A percentile compares a stretch with the other conserved stretches of the same genome.
These are phyloP conservation scores for Phasianus colchicus DNA, from an alignment of 2,113 vertebrate genomes.

Conservation along the genomic window DNA sequence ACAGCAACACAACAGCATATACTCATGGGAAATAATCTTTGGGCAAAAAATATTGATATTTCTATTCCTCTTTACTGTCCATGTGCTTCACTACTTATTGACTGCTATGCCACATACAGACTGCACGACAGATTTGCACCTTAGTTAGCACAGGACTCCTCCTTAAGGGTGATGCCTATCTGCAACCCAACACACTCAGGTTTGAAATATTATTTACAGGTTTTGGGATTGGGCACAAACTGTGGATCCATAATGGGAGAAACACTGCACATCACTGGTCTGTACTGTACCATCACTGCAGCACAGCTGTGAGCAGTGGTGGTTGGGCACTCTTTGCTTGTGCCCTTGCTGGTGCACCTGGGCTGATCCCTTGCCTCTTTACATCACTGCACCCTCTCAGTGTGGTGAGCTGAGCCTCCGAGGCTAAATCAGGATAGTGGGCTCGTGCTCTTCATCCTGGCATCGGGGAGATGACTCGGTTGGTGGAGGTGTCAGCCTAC, in stretches of 20 bases:
- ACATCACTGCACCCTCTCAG: not conserved
- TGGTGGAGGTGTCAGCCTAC: conserved; percentile 73
- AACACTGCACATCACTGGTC: not conserved
- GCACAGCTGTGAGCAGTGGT: conserved; percentile 9
- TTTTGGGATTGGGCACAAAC: not conserved
- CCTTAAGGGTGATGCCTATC: not conserved
- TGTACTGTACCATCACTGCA: rapidly evolving
- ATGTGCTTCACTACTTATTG: not conserved
- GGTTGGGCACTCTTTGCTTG: not conserved
- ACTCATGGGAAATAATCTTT: not conserved
- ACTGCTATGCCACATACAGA: not conserved
- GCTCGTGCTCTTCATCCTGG: conserved; percentile 66
- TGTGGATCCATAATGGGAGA: not conserved
- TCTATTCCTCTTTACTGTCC: not conserved
- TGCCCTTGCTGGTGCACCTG: not conserved
- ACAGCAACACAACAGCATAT: not conserved
- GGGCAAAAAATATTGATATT: not conserved
- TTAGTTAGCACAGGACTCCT: not conserved
- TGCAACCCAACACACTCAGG: not conserved
- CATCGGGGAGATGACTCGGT: conserved; percentile 57
- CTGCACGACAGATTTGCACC: not conserved
- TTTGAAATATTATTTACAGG: not conserved
- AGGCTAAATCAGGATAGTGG: conserved; percentile 64
- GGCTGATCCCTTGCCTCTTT: not conserved
- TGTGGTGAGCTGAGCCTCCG: not conserved